Percentiles rank a stretch among this genome's conserved stretches.
Evolutionary conservation across 1,140 invertebrate species (phyloP).

Genomic region (Drosophila tani): DNA sequence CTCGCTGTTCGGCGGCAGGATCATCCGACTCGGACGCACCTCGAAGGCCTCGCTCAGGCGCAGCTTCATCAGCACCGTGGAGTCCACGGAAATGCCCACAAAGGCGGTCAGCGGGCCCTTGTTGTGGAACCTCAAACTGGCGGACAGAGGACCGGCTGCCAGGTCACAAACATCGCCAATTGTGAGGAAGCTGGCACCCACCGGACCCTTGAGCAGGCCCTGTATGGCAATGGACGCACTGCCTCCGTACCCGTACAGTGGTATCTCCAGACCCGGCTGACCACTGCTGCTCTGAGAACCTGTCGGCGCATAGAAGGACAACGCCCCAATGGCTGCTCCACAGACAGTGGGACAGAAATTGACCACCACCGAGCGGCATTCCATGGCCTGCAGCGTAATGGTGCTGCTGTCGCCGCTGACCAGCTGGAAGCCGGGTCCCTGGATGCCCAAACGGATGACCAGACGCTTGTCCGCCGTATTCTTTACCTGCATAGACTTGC

Average conservation of each 20-base stretch:
- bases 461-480: slow-evolving; percentile 76
- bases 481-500: slow-evolving; percentile 79
- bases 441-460: slow-evolving; percentile 68
- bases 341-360: slow-evolving; percentile 81
- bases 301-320: slow-evolving; percentile 68
- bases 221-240: slow-evolving; percentile 69
- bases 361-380: slow-evolving; percentile 74
- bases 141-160: slow-evolving; percentile 55
- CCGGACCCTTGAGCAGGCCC: slow-evolving; percentile 69
- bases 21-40: slow-evolving; percentile 63
- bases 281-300: slow-evolving; percentile 48
- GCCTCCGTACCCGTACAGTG: slow-evolving; percentile 78
- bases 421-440: slow-evolving; percentile 81
- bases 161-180: slow-evolving; percentile 77
- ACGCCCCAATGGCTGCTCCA: slow-evolving; percentile 71
- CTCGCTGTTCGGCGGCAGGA: slow-evolving; percentile 61
- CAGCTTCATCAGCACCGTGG: slow-evolving; percentile 70
- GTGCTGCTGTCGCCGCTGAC: slow-evolving; percentile 55
- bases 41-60: slow-evolving; percentile 72
- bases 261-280: slow-evolving; percentile 57
- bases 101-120: slow-evolving; percentile 79
- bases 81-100: slow-evolving; percentile 70
- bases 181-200: slow-evolving; percentile 74
- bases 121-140: slow-evolving; percentile 74
- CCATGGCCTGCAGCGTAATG: slow-evolving; percentile 74